Base-by-base conservation (phyloP, 2,113 vertebrate species). In the Microtus richardsoni region DNA sequence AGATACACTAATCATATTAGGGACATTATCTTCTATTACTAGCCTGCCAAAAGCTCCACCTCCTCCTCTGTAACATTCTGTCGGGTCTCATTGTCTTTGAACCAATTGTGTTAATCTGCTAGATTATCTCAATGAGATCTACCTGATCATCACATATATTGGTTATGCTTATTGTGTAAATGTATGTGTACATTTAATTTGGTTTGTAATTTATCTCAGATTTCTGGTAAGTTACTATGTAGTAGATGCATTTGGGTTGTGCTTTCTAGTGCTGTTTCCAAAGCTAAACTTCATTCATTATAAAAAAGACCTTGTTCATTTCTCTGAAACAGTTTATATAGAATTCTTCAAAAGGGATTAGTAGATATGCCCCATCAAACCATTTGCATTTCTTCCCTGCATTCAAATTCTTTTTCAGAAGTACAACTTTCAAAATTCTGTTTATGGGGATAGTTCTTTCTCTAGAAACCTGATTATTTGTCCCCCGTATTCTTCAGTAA, bases 181-280 rank as follows among this genome's bases (percentile, higher is more conserved):
- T 41, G n/a, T 1, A 86, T 41, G 28, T 26, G 26, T 30, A 77
- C 26, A 49, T 47, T 47, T 79, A 54, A 87, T 28, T 62, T 73
- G 64, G 66, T 80, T 71, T 79, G 41, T 74, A 66, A 73, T n/a
- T 88, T 54, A 88, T 88, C 83, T 88, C 70, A 83, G 68, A n/a
- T 66, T 83, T n/a, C 11, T 21, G 26, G 41, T 44, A 74, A 64
- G 24, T 30, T 90, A 16, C 28, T 52, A 73, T 82, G 47, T 49
- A 54, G 74, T 11, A 17, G 44, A 88, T n/a, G 41, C 66, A 39
- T 39, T 33, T 70, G 44, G 60, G 19, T 60, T 68, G 44, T 47
- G 17, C 6, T 68, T 89, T 71, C 28, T 21, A 52, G 30, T 85
- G 58, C 73, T 84, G 39, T 84, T 85, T 84, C n/a, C 33, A 93